phyloP scores from a whole-genome alignment of 2,888 invertebrate genomes.

The Pachycephus smyrnensis region DNA sequence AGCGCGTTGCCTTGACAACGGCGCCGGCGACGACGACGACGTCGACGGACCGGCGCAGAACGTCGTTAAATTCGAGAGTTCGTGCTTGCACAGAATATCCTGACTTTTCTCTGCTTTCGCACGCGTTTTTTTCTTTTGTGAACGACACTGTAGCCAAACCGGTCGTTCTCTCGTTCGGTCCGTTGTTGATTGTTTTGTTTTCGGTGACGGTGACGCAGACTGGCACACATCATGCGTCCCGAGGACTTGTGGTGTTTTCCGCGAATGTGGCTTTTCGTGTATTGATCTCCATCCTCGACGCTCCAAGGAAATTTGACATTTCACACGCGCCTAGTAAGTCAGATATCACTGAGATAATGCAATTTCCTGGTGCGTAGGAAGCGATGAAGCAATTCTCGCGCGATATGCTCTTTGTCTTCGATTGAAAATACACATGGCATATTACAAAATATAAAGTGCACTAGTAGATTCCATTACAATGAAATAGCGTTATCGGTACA shows the following conservation, averaged over 20 bases:
- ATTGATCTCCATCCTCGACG: conserved; percentile 54
- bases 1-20: conserved; percentile 11
- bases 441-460: background rate
- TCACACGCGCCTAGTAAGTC: conserved; percentile 23
- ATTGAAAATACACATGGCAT: background rate
- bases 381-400: background rate
- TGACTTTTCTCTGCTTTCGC: conserved; percentile 50
- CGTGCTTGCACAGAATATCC: conserved; percentile 22
- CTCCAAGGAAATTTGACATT: conserved; percentile 42
- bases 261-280: conserved; percentile 54
- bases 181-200: background rate
- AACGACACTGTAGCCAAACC: background rate
- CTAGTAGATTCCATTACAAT: background rate
- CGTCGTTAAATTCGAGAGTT: conserved; percentile 1
- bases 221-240: background rate
- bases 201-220: background rate
- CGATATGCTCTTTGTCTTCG: background rate
- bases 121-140: conserved; percentile 13
- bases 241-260: background rate
- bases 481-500: background rate
- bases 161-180: background rate
- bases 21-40: conserved; percentile 20
- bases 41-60: conserved; percentile 21
- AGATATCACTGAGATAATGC: conserved; percentile 5
- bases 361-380: background rate